Evolutionary conservation across 1,140 invertebrate genomes (phyloP).

Genomic region (Drosophila sechellia): DNA sequence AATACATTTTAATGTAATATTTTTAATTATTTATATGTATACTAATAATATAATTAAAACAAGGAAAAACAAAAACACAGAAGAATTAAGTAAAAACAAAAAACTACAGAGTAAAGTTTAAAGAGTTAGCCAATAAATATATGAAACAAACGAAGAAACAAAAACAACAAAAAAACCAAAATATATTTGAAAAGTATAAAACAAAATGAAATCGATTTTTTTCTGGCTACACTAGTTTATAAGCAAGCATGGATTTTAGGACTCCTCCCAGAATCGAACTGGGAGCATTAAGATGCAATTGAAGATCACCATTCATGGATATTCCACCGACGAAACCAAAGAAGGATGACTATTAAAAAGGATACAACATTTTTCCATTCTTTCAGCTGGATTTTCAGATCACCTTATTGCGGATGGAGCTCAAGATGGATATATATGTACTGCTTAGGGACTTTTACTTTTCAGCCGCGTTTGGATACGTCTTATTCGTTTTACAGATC

Average conservation of each 20-base stretch:
- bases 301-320: conserved; percentile 11
- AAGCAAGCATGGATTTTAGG: conserved; percentile 13
- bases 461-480: conserved; percentile 24
- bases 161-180: conserved; percentile 56
- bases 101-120: conserved; percentile 82
- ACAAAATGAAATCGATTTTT: conserved; percentile 59
- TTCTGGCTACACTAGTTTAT: conserved; percentile 48
- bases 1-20: conserved; percentile 85
- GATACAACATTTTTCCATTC: background rate
- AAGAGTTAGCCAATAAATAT: conserved; percentile 85
- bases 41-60: conserved; percentile 83
- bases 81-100: conserved; percentile 73
- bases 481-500: background rate
- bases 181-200: conserved; percentile 83
- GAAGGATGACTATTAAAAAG: conserved; percentile 16
- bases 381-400: conserved; percentile 9
- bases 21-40: conserved; percentile 85
- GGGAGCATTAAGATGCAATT: background rate
- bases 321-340: background rate
- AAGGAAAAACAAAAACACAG: conserved; percentile 61
- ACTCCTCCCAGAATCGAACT: background rate
- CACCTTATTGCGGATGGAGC: background rate
- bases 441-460: conserved; percentile 6
- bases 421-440: conserved; percentile 5
- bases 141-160: conserved; percentile 70